phyloP scores from a whole-genome alignment of 2,888 invertebrate genomes.

The Tenthredo notha region DNA sequence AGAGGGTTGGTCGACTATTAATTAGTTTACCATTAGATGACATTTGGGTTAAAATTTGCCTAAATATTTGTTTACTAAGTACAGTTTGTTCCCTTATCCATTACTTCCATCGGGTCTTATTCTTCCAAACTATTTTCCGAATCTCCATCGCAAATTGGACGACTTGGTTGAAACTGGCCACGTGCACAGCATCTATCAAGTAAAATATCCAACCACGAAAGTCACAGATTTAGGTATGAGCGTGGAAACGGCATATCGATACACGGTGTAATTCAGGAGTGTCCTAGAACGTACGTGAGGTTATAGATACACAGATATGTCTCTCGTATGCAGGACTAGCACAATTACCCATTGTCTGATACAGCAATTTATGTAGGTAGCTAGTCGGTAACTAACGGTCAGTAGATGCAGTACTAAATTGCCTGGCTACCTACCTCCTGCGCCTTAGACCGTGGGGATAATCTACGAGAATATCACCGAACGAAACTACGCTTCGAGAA shows the following conservation, averaged over 20 bases:
- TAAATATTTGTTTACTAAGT: not conserved
- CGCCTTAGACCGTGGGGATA: conserved; percentile 73
- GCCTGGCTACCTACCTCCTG: conserved; percentile 55
- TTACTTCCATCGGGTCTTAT: not conserved
- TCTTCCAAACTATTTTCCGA: not conserved
- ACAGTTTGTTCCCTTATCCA: not conserved
- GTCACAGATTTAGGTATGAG: conserved; percentile 3
- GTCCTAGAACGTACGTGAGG: not conserved
- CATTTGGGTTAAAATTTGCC: not conserved
- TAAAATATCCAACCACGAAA: not conserved
- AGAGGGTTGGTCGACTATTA: not conserved
- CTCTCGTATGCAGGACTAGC: conserved; percentile 64
- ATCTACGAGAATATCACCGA: conserved; percentile 63
- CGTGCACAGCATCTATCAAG: not conserved
- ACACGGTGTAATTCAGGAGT: conserved; percentile 6
- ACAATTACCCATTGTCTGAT: conserved; percentile 78
- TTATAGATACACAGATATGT: conserved; percentile 42
- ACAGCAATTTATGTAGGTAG: conserved; percentile 77
- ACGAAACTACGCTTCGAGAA: conserved; percentile 23
- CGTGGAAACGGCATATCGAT: conserved; percentile 14
- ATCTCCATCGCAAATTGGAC: not conserved
- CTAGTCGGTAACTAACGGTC: conserved; percentile 71
- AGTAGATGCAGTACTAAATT: conserved; percentile 64
- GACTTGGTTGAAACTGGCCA: not conserved
- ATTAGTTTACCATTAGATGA: not conserved